Evolutionary conservation across 2,113 vertebrate genomes (phyloP), one percentile per base, ranked within the genome.

Genomic region (Emberiza fucata): DNA sequence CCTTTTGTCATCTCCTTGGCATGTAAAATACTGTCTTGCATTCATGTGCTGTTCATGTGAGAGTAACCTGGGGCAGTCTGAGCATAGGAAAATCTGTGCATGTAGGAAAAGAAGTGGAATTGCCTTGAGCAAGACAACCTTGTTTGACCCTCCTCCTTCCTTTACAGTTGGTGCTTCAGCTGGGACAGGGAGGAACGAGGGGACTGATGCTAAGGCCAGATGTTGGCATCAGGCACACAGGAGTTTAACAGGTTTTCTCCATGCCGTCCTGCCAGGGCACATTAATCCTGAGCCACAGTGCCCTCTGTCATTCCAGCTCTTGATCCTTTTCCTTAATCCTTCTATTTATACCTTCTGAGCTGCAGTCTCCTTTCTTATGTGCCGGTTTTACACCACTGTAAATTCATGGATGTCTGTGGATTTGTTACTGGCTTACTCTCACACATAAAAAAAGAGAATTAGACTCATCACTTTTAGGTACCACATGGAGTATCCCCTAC

Each of bases 61-160:
- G 76, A 86, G 94, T 86, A 81, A 86, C 92, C 76, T 92, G 80
- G 54, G 56, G 90, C 39, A 64, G 39, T 24, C 28, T 71, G 40
- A 86, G 68, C 29, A 12, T 24, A 90, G 93, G 92, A 96, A 96
- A 97, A 93, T 96, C 81, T 88, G 79, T 86, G 70, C 37, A 29
- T 94, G 79, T 77, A 91, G 93, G 90, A 96, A 95, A 95, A 94
- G 75, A 61, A 76, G 48, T n/a, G 28, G 68, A 90, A 44, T 20
- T 1, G 47, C 88, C 76, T 81, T 80, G 63, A 82, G 90, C 79
- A 77, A 75, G 71, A 39, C 66, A 92, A 75, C 96, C 95, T 96
- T 44, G 81, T 75, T 90, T 97, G 94, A 96, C 95, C 93, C 28
- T 90, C 78, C 75, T 90, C 10, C 53, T 95, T 94, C 90, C 79